Percentiles rank a stretch among this genome's conserved stretches.
Evolutionary conservation across 2,797 vertebrate species (phyloP).

Genomic region (Dicrostonyx torquatus): DNA sequence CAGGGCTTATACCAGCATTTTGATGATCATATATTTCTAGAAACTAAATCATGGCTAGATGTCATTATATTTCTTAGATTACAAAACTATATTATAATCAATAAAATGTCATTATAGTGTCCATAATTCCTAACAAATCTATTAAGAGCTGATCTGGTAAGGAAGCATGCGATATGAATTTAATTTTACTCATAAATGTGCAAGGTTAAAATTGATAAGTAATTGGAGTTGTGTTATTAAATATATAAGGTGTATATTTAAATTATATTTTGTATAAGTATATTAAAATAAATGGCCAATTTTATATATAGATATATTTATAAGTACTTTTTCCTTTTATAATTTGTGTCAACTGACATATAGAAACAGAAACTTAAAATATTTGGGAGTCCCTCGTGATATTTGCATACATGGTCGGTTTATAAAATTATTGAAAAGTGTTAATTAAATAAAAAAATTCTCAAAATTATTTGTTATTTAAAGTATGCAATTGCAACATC

Average conservation of each 20-base stretch:
- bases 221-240: background rate
- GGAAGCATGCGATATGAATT: background rate
- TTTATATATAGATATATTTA: background rate
- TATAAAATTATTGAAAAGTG: no score
- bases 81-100: background rate
- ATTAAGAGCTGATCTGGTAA: background rate
- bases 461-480: background rate
- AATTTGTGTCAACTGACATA: background rate
- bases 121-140: background rate
- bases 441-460: background rate
- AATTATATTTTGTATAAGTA: background rate
- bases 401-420: background rate
- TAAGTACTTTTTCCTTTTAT: background rate
- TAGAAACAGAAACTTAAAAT: background rate
- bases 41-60: slow-evolving; percentile 46
- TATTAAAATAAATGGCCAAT: background rate
- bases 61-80: slow-evolving; percentile 20
- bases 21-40: slow-evolving; percentile 14
- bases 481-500: background rate
- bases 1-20: background rate
- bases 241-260: background rate
- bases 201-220: background rate
- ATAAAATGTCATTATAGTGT: slow-evolving; percentile 33
- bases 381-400: background rate
- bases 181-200: background rate